phyloP scores from a whole-genome alignment of 2,888 invertebrate genomes.

The Rhagium mordax region DNA sequence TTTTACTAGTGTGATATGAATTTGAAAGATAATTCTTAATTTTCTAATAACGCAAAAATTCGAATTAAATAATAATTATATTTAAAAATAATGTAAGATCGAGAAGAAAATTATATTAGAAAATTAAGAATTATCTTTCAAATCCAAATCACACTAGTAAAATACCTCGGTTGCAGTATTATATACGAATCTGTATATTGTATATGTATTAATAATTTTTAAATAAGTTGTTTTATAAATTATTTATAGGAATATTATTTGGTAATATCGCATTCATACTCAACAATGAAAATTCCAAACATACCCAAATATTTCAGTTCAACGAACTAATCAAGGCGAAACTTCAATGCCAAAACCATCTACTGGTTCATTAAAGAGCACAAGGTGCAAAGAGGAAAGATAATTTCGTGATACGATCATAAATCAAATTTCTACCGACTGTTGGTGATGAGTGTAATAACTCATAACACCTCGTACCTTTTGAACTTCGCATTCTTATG shows the following conservation, averaged over 20 bases:
- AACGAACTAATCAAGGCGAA: conserved; percentile 7
- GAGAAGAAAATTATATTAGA: too few relatives aligned
- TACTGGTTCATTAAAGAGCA: neutral
- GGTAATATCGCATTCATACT: neutral
- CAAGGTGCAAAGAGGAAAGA: neutral
- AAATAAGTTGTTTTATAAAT: neutral
- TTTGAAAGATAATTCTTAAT: too few relatives aligned
- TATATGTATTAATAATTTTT: too few relatives aligned
- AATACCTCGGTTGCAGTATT: too few relatives aligned
- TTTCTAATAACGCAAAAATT: too few relatives aligned
- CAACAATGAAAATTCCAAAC: neutral
- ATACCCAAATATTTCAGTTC: neutral
- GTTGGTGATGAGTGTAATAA: neutral
- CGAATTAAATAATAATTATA: too few relatives aligned
- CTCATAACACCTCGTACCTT: neutral
- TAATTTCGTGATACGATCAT: neutral
- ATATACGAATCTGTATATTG: too few relatives aligned
- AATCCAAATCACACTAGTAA: too few relatives aligned
- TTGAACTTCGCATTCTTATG: too few relatives aligned
- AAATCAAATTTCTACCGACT: neutral
- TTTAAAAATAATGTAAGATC: too few relatives aligned
- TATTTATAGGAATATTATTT: neutral
- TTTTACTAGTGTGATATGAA: too few relatives aligned
- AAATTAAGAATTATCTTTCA: too few relatives aligned
- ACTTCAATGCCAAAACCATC: conserved; percentile 5